Conservation (phyloP, 92 coral and sea anemone genomes). For the Phenganax stokvisi region DNA sequence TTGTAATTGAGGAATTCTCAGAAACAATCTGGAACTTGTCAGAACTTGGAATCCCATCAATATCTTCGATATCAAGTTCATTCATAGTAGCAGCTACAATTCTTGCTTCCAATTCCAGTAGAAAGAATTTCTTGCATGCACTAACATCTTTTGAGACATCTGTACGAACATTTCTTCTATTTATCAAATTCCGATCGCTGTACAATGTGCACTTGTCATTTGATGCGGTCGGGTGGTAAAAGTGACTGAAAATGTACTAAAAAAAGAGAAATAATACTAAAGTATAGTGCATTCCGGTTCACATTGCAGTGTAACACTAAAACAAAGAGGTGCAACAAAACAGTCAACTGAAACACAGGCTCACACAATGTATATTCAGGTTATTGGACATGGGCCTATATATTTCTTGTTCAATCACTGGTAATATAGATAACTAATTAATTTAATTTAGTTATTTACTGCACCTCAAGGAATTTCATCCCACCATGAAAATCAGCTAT, state of each 20-base stretch:
- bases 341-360: no score
- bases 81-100: not conserved
- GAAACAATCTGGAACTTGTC: not conserved
- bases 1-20: not conserved
- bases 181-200: slow-evolving; percentile 4
- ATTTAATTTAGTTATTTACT: no score
- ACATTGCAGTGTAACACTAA: no score
- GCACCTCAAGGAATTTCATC: not conserved
- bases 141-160: not conserved
- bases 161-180: not conserved
- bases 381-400: no score
- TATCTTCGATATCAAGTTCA: not conserved
- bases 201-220: slow-evolving; percentile 2
- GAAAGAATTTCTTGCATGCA: not conserved
- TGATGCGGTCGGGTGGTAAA: not conserved
- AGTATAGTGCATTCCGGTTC: not conserved
- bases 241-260: not conserved
- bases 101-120: slow-evolving; percentile 13
- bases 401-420: no score
- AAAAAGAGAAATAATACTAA: not conserved
- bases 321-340: no score
- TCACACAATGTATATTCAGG: no score
- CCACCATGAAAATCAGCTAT: not conserved
- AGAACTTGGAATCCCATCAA: slow-evolving; percentile 3
- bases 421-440: no score